Evolutionary conservation across 2,797 vertebrate species (phyloP).

Genomic region (Leucoraja ocellata): DNA sequence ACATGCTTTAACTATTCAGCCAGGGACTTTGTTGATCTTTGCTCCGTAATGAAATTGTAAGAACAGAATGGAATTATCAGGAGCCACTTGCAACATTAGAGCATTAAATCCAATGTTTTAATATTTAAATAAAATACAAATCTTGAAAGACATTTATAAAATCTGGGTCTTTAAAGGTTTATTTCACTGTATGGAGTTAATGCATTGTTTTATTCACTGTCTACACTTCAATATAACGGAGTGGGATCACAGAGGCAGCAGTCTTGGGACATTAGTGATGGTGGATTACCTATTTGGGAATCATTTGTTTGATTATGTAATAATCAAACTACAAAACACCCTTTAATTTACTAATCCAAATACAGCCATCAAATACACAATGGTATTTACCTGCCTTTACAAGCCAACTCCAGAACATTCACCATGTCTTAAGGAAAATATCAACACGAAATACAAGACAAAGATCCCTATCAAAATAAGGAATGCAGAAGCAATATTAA

Average conservation of each 20-base stretch:
- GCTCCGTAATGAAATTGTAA: not conserved
- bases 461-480: not conserved
- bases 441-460: not conserved
- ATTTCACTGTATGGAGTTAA: not conserved
- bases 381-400: not conserved
- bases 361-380: not conserved
- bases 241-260: not conserved
- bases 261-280: not conserved
- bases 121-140: not conserved
- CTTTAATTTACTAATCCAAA: not conserved
- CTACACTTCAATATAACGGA: not conserved
- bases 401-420: slow-evolving; percentile 28
- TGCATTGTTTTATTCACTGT: not conserved
- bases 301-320: not conserved
- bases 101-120: not conserved
- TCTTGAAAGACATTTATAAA: not conserved
- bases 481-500: slow-evolving; percentile 23
- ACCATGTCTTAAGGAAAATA: slow-evolving; percentile 28
- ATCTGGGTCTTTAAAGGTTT: not conserved
- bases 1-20: not conserved
- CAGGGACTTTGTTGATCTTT: not conserved
- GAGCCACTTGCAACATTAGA: not conserved
- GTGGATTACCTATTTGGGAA: not conserved
- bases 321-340: not conserved
- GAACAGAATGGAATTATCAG: slow-evolving; percentile 6